Evolutionary conservation across 2,888 invertebrate species (phyloP), one percentile per base, ranked within the genome.

Genomic region (Athalia circularis): DNA sequence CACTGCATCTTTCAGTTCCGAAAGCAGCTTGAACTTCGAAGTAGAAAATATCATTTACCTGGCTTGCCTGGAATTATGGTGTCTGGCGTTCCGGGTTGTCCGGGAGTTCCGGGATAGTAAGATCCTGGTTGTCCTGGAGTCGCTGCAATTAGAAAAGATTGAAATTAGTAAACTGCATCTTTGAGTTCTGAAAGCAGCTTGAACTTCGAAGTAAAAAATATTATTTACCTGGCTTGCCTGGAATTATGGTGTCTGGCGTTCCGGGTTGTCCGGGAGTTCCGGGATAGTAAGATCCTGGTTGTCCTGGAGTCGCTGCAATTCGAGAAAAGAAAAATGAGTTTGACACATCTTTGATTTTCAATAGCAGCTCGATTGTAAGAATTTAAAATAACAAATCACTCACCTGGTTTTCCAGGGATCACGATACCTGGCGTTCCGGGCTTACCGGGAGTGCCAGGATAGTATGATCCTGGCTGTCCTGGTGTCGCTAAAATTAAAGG

Each of bases 391-490:
- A n/a, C n/a, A n/a, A n/a, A n/a, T n/a, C n/a, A n/a, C n/a, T 86
- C 87, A 50, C 89, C 89, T 13, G 78, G 77, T 0, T 82, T 81
- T 77, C 85, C 87, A 3, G 77, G 65, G 7, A 52, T 76, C 47
- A 48, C n/a, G n/a, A n/a, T n/a, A n/a, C n/a, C 62, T 92, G 59
- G 93, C 92, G 65, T 45, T 5, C 81, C 80, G 11, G 82, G 80
- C 9, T 29, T 78, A 74, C 81, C 81, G 50, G 81, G 77, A 13
- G 80, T 88, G 92, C 80, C 89, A 91, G 84, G 93, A 91, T n/a
- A n/a, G n/a, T n/a, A n/a, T n/a, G 70, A 88, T 91, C 83, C 86
- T 91, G 85, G 92, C 90, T 87, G 80, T 4, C 86, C 86, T 0
- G 87, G 87, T 4, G 82, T 70, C 9, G 84, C 85, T n/a, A n/a